Evolutionary conservation across 2,888 invertebrate genomes (phyloP).

Genomic region (Cataglyphis cursor): DNA sequence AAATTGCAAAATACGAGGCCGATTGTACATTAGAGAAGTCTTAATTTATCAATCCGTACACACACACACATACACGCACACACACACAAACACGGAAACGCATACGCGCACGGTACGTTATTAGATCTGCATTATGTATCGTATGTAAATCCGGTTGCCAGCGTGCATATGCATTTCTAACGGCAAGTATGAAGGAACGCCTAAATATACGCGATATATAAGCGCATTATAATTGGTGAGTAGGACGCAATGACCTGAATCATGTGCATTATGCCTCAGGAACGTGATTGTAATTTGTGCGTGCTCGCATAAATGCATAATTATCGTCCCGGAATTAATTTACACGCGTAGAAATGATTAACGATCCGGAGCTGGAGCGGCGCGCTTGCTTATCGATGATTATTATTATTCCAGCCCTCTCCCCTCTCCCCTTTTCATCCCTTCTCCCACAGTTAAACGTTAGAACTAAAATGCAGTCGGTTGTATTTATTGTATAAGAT

Average conservation of each 20-base stretch:
- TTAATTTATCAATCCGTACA: slow-evolving; percentile 43
- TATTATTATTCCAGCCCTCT: slow-evolving; percentile 40
- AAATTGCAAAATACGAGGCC: neutral
- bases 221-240: slow-evolving; percentile 72
- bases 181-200: slow-evolving; percentile 53
- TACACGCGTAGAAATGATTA: slow-evolving; percentile 80
- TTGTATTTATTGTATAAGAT: neutral
- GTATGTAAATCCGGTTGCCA: slow-evolving; percentile 38
- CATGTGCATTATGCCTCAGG: slow-evolving; percentile 80
- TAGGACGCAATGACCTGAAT: slow-evolving; percentile 81
- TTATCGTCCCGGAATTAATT: slow-evolving; percentile 76
- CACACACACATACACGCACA: neutral
- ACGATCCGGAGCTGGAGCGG: slow-evolving; percentile 60
- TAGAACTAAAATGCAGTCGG: slow-evolving; percentile 2
- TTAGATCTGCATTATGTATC: slow-evolving; percentile 45
- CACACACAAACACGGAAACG: neutral
- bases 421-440: slow-evolving; percentile 18
- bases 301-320: slow-evolving; percentile 82
- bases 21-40: slow-evolving; percentile 36
- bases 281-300: slow-evolving; percentile 83
- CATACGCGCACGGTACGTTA: slow-evolving; percentile 19
- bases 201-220: slow-evolving; percentile 55
- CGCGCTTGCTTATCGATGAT: slow-evolving; percentile 52
- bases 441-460: slow-evolving; percentile 39
- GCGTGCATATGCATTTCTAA: slow-evolving; percentile 53